Percentiles rank a stretch among this genome's conserved stretches.
Evolutionary conservation across 2,113 vertebrate genomes (phyloP).

Genomic region (Ptilonorhynchus violaceus): DNA sequence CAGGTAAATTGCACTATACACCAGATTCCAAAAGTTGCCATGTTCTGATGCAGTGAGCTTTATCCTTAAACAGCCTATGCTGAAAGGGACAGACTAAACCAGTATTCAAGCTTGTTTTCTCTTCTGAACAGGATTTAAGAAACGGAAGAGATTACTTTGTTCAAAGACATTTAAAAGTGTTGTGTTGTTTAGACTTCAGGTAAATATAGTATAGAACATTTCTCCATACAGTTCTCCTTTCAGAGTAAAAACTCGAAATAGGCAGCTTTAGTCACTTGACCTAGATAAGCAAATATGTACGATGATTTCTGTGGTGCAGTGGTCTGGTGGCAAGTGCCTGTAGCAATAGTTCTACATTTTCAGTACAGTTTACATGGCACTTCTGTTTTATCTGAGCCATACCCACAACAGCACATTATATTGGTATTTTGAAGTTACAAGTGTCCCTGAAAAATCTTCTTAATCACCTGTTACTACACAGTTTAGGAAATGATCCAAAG

Average conservation of each 20-base stretch:
- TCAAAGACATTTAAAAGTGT: not conserved
- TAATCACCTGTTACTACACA: not conserved
- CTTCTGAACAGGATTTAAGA: not conserved
- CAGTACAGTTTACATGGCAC: not conserved
- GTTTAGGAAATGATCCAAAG: not conserved
- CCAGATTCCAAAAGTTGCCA: not conserved
- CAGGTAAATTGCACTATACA: not conserved
- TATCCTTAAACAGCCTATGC: not conserved
- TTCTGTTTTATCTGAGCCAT: not conserved
- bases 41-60: not conserved
- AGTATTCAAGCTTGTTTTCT: not conserved
- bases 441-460: not conserved
- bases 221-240: not conserved
- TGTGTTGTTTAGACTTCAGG: not conserved
- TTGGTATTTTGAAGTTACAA: not conserved
- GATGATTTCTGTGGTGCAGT: not conserved
- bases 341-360: not conserved
- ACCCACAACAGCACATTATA: not conserved
- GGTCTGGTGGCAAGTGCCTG: not conserved
- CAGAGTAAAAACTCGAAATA: not conserved
- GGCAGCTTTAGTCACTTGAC: not conserved
- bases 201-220: not conserved
- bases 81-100: not conserved
- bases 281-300: not conserved
- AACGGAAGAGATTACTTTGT: not conserved